Evolutionary conservation across 2,113 vertebrate species (phyloP).

Genomic region (Python bivittatus): DNA sequence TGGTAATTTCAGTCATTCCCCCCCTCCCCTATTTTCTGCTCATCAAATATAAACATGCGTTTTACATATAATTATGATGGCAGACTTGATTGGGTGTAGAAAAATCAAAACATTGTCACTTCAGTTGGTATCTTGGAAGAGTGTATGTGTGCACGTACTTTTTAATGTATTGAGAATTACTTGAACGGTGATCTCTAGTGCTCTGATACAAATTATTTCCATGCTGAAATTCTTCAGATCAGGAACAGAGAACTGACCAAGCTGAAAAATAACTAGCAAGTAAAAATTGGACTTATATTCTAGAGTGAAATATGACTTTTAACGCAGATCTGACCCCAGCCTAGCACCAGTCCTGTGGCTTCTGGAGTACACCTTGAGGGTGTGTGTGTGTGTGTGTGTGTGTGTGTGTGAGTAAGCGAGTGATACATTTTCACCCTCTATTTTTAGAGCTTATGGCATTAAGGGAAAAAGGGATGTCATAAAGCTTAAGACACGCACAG

Average conservation of each 20-base stretch:
- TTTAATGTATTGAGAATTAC: neutral
- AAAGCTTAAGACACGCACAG: neutral
- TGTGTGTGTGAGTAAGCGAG: too few species aligned
- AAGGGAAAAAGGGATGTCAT: neutral
- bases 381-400: too few species aligned
- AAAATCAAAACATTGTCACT: slow-evolving; percentile 1
- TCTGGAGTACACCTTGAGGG: too few species aligned
- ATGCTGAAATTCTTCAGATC: neutral
- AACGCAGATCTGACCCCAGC: neutral
- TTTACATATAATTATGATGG: slow-evolving; percentile 18
- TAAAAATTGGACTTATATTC: neutral
- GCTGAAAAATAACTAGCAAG: neutral
- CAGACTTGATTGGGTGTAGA: slow-evolving; percentile 19
- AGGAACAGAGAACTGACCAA: neutral
- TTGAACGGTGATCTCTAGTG: neutral
- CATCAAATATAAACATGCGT: neutral
- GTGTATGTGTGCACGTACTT: neutral
- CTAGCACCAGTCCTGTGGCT: too few species aligned
- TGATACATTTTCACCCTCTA: too few species aligned
- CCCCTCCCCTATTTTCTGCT: slow-evolving; percentile 51
- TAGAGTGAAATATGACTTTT: neutral
- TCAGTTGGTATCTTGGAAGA: slow-evolving; percentile 4
- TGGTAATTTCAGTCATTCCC: slow-evolving; percentile 43
- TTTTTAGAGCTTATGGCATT: neutral
- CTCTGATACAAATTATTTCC: neutral